phyloP scores from a whole-genome alignment of 2,888 invertebrate species.

The Leptinotarsa tumamoca region DNA sequence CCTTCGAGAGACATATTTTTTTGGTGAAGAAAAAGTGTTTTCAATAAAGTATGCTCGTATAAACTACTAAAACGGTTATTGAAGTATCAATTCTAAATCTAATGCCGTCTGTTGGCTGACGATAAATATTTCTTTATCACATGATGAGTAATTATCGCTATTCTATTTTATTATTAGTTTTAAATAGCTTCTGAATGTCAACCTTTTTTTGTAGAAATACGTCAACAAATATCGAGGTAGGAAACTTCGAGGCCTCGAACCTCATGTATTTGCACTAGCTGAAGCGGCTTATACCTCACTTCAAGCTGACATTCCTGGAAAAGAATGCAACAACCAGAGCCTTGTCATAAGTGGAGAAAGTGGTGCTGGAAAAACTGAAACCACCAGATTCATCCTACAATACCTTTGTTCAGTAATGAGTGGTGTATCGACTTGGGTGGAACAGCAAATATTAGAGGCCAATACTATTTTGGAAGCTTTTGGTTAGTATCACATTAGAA shows the following conservation, averaged over 20 bases:
- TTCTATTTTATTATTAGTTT: neutral
- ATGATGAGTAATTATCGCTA: neutral
- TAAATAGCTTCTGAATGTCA: neutral
- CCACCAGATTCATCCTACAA: constrained; percentile 91
- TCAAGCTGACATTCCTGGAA: constrained; percentile 65
- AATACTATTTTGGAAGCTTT: constrained; percentile 94
- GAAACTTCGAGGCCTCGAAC: constrained; percentile 84
- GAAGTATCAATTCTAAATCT: too few relatives aligned
- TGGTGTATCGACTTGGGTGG: constrained; percentile 91
- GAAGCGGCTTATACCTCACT: constrained; percentile 88
- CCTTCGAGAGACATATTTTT: too few relatives aligned
- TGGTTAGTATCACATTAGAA: constrained; percentile 71
- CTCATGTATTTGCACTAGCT: constrained; percentile 91
- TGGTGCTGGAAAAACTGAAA: constrained; percentile 94
- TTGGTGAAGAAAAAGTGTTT: too few relatives aligned
- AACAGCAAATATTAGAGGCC: constrained; percentile 93
- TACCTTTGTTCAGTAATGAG: constrained; percentile 88
- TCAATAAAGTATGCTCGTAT: too few relatives aligned
- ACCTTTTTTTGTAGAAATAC: constrained; percentile 74
- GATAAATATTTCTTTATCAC: neutral
- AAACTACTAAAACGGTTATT: too few relatives aligned
- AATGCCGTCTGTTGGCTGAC: too few relatives aligned
- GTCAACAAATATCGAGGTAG: constrained; percentile 85
- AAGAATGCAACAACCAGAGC: constrained; percentile 74
- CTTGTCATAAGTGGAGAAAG: constrained; percentile 89